Conservation (phyloP, 2,888 invertebrate species). For the Nezara viridula region DNA sequence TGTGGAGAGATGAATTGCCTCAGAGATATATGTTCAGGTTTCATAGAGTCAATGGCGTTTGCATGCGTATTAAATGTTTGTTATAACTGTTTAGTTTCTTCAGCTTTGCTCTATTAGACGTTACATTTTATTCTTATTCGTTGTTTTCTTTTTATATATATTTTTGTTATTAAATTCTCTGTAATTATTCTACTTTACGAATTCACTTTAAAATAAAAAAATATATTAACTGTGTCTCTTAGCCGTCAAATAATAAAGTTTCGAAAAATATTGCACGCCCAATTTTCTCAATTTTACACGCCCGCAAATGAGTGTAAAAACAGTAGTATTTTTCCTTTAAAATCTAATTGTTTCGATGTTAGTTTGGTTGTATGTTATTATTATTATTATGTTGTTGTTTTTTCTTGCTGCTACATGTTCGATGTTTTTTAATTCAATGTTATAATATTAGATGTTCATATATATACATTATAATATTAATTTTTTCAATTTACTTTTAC, state of each 20-base stretch:
- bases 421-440: background rate
- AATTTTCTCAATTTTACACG: background rate
- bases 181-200: background rate
- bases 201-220: background rate
- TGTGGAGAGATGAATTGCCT: background rate
- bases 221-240: background rate
- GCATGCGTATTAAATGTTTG: conserved; percentile 18
- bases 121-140: conserved; percentile 6
- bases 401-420: conserved; percentile 37
- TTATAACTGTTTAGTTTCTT: conserved; percentile 30
- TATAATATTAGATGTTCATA: conserved; percentile 11
- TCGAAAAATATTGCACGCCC: background rate
- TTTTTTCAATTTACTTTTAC: too few species aligned
- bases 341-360: conserved; percentile 20
- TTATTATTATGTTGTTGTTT: conserved; percentile 8
- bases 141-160: background rate
- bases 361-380: conserved; percentile 13
- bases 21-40: background rate
- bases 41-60: background rate
- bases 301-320: background rate
- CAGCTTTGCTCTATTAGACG: conserved; percentile 39
- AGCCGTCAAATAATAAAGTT: background rate
- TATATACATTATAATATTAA: background rate
- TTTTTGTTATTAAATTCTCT: background rate
- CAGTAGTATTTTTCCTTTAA: background rate